Percentiles rank a stretch among this genome's conserved stretches.
Evolutionary conservation across 2,113 vertebrate genomes (phyloP).

Genomic region (Varanus salvator): DNA sequence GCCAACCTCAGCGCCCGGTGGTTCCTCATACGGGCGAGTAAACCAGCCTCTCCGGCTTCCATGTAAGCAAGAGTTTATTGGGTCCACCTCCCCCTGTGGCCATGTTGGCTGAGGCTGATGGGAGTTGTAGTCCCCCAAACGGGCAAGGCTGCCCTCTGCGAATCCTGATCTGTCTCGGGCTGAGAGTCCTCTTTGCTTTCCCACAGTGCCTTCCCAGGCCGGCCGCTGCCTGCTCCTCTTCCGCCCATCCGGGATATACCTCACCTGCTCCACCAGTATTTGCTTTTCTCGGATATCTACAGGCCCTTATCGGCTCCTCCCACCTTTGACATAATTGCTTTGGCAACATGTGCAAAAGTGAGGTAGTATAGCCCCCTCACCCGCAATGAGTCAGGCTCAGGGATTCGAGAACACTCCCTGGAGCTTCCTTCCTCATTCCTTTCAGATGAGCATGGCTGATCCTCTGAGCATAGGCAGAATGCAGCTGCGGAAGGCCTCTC

Average conservation of each 20-base stretch:
- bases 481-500: too few relatives aligned
- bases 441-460: neutral
- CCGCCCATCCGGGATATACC: slow-evolving; percentile 5
- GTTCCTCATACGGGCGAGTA: too few relatives aligned
- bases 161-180: neutral
- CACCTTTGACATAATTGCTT: neutral
- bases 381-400: neutral
- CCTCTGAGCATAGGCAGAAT: neutral
- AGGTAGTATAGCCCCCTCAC: neutral
- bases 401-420: neutral
- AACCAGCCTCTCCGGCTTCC: too few relatives aligned
- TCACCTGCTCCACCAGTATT: neutral
- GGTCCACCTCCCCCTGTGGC: too few relatives aligned
- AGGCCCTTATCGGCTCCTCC: neutral
- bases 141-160: neutral
- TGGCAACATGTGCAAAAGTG: neutral
- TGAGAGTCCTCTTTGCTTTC: neutral
- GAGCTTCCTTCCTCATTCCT: neutral
- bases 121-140: too few relatives aligned
- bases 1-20: too few relatives aligned
- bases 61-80: too few relatives aligned
- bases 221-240: neutral
- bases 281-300: neutral
- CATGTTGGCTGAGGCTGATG: too few relatives aligned
- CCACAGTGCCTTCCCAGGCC: neutral